Evolutionary conservation across 2,888 invertebrate genomes (phyloP), one percentile per base, ranked within the genome.

Genomic region (Aphidius colemani): DNA sequence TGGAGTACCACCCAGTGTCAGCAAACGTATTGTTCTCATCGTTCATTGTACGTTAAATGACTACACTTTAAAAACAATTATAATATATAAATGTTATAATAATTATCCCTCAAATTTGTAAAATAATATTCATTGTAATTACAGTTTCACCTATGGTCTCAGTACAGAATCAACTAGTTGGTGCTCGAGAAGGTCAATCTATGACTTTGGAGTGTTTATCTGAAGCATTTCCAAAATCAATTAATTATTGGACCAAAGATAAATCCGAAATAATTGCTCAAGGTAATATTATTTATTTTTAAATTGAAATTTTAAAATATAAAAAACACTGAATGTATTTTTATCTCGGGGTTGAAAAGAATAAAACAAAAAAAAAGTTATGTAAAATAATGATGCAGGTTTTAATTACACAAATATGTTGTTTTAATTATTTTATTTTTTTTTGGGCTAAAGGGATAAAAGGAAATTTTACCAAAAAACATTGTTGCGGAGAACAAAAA

Each of bases 1-100:
- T 80, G 93, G 93, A 48, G 90, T 93, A 44, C 95, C 94, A 9
- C 95, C 95, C 1, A 91, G 93, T 44, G 92, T 94, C 71, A 94
- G 94, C 87, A 94, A 94, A 82, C 85, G 94, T 76, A 94, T 95
- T 75, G 91, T 91, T 85, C 88, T 95, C 59, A 91, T 91, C 76
- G 92, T 93, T 69, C 92, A 93, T 82, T 94, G 93, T 93, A 85
- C 90, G 93, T 46, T 1, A 3, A n/a, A 46, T 46, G n/a, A 10
- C 46, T n/a, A 2, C 6, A 46, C 1, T 46, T n/a, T n/a, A 6
- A 46, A 46, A 46, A 46, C 0, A 10, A 10, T 46, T 10, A 46
- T 8, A n/a, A 9, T 41, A 60, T 60, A 13, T 48, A 11, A 11
- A 55, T 55, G 13, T 43, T 41, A 13, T 13, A 41, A 41, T 11